Conservation (phyloP, 2,888 invertebrate genomes). For the Microplitis manilae region DNA sequence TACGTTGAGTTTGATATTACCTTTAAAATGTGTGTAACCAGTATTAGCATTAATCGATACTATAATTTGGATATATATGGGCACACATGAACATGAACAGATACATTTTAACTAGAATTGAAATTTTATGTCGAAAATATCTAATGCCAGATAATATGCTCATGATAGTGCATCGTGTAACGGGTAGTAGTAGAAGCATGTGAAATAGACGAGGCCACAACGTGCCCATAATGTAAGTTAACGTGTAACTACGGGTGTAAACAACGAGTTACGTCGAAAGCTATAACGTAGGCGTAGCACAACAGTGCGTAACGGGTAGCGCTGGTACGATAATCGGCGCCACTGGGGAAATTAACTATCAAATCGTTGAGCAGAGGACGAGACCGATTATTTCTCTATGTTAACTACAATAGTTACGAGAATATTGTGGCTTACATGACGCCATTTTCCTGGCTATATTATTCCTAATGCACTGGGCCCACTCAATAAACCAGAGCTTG, state of each 20-base stretch:
- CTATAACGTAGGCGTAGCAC: conserved; percentile 35
- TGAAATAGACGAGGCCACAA: conserved; percentile 56
- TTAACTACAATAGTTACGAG: conserved; percentile 38
- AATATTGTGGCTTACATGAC: conserved; percentile 20
- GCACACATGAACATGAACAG: conserved; percentile 14
- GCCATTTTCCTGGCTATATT: background rate
- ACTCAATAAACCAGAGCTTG: background rate
- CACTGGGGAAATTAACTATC: conserved; percentile 53
- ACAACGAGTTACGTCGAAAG: conserved; percentile 46
- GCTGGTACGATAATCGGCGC: conserved; percentile 55
- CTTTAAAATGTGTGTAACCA: conserved; percentile 11
- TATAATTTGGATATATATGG: conserved; percentile 26
- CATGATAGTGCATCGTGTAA: background rate
- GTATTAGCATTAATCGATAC: conserved; percentile 45
- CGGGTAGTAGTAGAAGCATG: conserved; percentile 1
- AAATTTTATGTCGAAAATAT: conserved; percentile 5
- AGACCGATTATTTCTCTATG: conserved; percentile 48
- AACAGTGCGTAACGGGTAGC: conserved; percentile 51
- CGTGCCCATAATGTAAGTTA: conserved; percentile 58
- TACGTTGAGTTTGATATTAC: background rate
- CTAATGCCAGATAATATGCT: conserved; percentile 10
- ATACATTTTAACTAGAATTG: conserved; percentile 18
- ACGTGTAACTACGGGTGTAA: conserved; percentile 58
- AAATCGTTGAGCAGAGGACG: conserved; percentile 42
- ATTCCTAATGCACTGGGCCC: background rate